Percentiles rank a stretch among this genome's conserved stretches.
These are phyloP conservation scores for Avahi laniger DNA, from an alignment of 2,797 vertebrate species.

Conservation along the genomic window DNA sequence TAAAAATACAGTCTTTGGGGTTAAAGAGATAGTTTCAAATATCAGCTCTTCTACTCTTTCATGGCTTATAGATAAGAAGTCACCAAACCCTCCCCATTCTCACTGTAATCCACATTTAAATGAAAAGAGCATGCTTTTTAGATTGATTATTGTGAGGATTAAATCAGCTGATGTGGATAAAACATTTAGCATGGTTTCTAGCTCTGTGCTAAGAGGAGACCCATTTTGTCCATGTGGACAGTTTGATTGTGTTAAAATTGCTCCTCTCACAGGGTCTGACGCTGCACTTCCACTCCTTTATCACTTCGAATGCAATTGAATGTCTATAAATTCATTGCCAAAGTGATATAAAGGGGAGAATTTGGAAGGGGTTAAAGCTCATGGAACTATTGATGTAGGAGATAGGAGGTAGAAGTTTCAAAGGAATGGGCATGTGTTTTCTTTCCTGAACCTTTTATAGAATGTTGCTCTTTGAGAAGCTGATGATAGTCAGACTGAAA, in stretches of 20 bases:
- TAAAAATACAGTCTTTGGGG: neutral
- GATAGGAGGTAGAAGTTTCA: neutral
- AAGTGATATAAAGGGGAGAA: neutral
- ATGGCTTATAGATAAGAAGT: neutral
- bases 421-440: neutral
- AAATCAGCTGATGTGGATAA: neutral
- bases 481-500: neutral
- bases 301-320: neutral
- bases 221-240: neutral
- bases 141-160: neutral
- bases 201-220: neutral
- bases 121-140: neutral
- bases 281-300: neutral
- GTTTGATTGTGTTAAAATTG: neutral
- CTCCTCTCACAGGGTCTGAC: neutral
- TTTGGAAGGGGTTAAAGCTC: neutral
- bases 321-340: neutral
- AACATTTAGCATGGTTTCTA: neutral
- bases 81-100: neutral
- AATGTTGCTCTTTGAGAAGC: neutral
- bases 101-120: neutral
- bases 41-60: neutral
- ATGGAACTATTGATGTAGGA: neutral
- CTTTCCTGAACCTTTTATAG: neutral
- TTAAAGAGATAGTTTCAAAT: neutral